phyloP scores from a whole-genome alignment of 1,140 invertebrate genomes.

The Aphelenchoides besseyi region DNA sequence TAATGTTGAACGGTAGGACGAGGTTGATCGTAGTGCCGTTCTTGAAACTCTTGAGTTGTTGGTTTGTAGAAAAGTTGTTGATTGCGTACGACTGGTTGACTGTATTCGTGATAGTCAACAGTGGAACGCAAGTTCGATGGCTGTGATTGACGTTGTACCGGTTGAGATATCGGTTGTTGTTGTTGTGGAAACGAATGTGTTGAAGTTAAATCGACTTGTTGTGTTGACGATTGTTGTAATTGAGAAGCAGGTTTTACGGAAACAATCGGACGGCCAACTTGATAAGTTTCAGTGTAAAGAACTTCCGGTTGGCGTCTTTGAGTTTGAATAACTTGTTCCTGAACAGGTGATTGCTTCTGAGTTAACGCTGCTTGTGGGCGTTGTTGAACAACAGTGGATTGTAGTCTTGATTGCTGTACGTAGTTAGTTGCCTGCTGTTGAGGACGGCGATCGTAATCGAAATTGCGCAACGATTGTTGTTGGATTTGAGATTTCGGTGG shows the following conservation, averaged over 20 bases:
- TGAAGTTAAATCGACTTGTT: not conserved
- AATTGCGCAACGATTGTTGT: conserved; percentile 37
- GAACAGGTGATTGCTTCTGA: not conserved
- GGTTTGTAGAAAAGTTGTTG: not conserved
- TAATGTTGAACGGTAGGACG: not conserved
- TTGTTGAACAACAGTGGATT: too few relatives aligned
- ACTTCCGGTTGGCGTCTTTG: conserved; percentile 9
- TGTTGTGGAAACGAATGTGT: not conserved
- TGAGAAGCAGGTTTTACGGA: not conserved
- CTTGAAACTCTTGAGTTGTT: not conserved
- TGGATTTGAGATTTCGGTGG: conserved; percentile 27
- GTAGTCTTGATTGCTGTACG: too few relatives aligned
- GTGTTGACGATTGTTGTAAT: not conserved
- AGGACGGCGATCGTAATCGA: not conserved
- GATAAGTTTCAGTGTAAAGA: conserved; percentile 6
- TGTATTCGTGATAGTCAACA: conserved; percentile 9
- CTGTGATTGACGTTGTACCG: conserved; percentile 1
- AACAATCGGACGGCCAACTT: not conserved
- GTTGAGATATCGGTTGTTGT: not conserved
- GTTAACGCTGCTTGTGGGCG: not conserved
- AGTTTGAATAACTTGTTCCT: conserved; percentile 19
- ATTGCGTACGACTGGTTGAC: not conserved
- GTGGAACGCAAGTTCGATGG: not conserved
- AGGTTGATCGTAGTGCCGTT: not conserved
- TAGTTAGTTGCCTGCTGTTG: conserved; percentile 19